A percentile compares a stretch with the other conserved stretches of the same genome.
Evolutionary conservation across 2,797 vertebrate genomes (phyloP).

Genomic region (Sebastiscus albofasciatus): DNA sequence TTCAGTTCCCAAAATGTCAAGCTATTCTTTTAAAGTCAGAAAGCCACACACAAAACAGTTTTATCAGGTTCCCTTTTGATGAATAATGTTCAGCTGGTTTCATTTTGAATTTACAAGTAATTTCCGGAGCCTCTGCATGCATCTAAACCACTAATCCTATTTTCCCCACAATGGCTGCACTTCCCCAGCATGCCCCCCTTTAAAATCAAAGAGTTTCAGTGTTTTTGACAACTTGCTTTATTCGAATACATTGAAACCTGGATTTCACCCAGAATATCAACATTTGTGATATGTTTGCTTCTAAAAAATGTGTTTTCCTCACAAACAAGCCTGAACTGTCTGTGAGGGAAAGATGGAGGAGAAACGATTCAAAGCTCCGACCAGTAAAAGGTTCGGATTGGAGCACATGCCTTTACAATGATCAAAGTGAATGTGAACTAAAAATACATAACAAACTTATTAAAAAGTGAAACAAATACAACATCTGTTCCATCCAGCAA

Average conservation of each 20-base stretch:
- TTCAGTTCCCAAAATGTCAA: neutral
- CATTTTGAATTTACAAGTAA: slow-evolving; percentile 2
- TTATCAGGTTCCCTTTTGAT: neutral
- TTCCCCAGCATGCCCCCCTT: neutral
- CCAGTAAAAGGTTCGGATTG: neutral
- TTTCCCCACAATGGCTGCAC: neutral
- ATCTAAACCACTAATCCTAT: slow-evolving; percentile 1
- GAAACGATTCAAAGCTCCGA: neutral
- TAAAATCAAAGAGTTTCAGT: neutral
- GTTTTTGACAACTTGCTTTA: neutral
- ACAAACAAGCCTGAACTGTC: neutral
- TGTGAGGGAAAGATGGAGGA: neutral
- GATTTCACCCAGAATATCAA: neutral
- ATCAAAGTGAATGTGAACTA: neutral
- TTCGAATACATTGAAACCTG: neutral
- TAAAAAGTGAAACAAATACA: slow-evolving; percentile 6
- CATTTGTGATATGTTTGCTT: neutral
- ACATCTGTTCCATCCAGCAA: slow-evolving; percentile 1
- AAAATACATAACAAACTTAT: slow-evolving; percentile 1
- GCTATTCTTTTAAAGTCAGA: neutral
- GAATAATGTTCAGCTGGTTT: neutral
- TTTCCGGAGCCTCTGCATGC: neutral
- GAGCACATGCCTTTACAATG: neutral
- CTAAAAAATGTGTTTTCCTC: neutral
- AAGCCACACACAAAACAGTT: neutral